Conservation (phyloP, 2,888 invertebrate genomes). For the Teinopalpus imperialis region DNA sequence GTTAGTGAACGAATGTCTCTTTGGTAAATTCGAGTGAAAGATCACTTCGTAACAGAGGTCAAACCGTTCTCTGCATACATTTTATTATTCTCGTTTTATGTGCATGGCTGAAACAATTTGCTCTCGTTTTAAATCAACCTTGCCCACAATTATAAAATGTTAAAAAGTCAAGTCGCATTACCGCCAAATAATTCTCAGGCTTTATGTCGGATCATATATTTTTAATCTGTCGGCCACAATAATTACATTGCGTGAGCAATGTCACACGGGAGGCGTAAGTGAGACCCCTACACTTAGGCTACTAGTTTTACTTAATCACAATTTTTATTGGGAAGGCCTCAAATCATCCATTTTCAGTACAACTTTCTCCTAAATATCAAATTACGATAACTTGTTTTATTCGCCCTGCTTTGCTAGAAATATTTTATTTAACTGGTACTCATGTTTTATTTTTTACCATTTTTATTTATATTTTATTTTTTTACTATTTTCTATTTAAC, state of each 20-base stretch:
- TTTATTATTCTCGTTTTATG: conserved; percentile 43
- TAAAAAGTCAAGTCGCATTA: conserved; percentile 40
- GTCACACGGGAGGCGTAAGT: conserved; percentile 16
- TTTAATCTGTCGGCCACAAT: conserved; percentile 16
- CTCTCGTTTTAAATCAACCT: conserved; percentile 54
- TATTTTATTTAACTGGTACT: too few relatives aligned
- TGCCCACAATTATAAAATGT: conserved; percentile 44
- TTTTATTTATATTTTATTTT: too few relatives aligned
- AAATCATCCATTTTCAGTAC: conserved; percentile 7
- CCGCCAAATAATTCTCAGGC: conserved; percentile 33
- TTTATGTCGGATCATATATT: conserved; percentile 32
- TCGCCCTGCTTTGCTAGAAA: too few relatives aligned
- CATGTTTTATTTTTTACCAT: too few relatives aligned
- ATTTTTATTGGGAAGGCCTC: conserved; percentile 5
- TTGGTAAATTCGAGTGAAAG: conserved; percentile 41
- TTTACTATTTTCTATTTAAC: too few relatives aligned
- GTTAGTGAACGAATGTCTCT: conserved; percentile 36
- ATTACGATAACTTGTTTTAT: neutral
- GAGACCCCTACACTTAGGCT: conserved; percentile 8
- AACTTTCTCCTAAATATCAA: conserved; percentile 9
- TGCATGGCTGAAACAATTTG: conserved; percentile 41
- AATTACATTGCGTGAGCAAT: conserved; percentile 14
- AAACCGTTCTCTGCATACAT: conserved; percentile 42
- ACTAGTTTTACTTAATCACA: conserved; percentile 11
- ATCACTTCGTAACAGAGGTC: conserved; percentile 44